Percentiles rank a stretch among this genome's conserved stretches.
Evolutionary conservation across 2,113 vertebrate species (phyloP).

Genomic region (Excalfactoria chinensis): DNA sequence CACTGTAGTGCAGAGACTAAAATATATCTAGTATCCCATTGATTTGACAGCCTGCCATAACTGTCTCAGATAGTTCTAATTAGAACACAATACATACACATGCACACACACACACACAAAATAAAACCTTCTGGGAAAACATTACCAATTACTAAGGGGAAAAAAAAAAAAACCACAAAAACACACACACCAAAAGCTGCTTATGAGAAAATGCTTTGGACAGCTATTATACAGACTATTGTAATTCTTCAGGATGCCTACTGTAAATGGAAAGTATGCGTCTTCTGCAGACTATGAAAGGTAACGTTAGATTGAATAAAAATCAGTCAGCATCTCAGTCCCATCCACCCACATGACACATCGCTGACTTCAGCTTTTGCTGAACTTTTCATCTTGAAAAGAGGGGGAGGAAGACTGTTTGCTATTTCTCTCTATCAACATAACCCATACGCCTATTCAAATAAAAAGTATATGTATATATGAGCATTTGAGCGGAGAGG

Average conservation of each 20-base stretch:
- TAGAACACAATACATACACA: constrained; percentile 31
- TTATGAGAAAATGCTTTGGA: constrained; percentile 26
- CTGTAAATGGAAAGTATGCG: background rate
- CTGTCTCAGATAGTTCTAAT: constrained; percentile 3
- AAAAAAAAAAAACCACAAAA: background rate
- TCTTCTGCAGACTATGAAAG: background rate
- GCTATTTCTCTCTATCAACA: constrained; percentile 23
- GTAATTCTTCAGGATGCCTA: background rate
- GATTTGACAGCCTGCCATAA: constrained; percentile 58
- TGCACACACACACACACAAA: background rate
- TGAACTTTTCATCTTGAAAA: background rate
- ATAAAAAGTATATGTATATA: background rate
- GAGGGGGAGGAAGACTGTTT: background rate
- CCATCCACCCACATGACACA: background rate
- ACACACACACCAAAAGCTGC: background rate
- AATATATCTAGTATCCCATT: constrained; percentile 27
- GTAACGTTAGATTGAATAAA: background rate
- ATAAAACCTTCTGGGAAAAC: background rate
- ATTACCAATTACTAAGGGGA: background rate
- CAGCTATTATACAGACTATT: background rate
- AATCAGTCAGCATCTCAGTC: background rate
- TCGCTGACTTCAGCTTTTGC: background rate
- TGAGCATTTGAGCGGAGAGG: background rate
- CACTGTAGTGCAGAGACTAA: background rate
- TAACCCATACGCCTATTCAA: background rate